Evolutionary conservation across 2,797 vertebrate genomes (phyloP).

Genomic region (Parauchenoglanis punctatus): DNA sequence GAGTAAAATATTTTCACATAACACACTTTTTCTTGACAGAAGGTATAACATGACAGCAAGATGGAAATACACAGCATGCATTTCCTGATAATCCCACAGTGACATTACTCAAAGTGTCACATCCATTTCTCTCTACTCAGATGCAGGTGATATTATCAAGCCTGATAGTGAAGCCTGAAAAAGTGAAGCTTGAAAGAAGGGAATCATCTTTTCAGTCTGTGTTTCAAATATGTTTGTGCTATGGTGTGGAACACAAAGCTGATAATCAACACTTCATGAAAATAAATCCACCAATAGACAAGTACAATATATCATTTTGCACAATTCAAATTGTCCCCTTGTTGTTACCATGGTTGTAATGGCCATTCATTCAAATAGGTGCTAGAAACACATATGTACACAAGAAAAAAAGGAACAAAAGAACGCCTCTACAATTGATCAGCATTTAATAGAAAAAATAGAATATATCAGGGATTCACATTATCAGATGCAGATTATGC

Average conservation of each 20-base stretch:
- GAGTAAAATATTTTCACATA: slow-evolving; percentile 12
- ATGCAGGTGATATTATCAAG: slow-evolving; percentile 20
- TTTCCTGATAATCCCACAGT: not conserved
- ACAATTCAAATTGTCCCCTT: not conserved
- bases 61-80: not conserved
- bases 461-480: not conserved
- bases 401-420: slow-evolving; percentile 10
- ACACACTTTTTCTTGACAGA: not conserved
- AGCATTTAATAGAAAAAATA: not conserved
- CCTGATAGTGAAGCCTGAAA: not conserved
- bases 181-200: not conserved
- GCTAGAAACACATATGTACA: not conserved
- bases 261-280: not conserved
- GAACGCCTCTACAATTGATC: not conserved
- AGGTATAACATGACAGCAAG: not conserved
- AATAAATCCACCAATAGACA: not conserved
- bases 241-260: not conserved
- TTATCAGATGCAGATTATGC: slow-evolving; percentile 26
- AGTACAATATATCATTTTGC: not conserved
- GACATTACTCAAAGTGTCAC: not conserved
- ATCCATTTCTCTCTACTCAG: slow-evolving; percentile 1
- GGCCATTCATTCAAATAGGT: not conserved
- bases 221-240: not conserved
- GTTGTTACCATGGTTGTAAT: not conserved
- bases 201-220: not conserved